Conservation (phyloP, 1,140 invertebrate species). For the Tribolium castaneum region DNA sequence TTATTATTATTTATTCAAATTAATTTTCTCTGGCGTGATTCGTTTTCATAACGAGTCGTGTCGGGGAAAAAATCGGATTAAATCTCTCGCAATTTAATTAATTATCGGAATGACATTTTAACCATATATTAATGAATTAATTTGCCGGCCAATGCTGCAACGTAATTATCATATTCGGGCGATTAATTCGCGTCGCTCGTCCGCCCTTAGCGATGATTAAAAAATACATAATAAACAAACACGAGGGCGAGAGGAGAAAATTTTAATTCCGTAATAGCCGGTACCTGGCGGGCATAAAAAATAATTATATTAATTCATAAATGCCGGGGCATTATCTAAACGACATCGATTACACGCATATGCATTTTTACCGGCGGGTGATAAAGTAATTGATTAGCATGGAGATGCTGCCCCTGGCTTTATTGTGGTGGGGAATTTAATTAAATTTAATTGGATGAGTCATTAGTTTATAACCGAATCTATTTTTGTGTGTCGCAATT, state of each 20-base stretch:
- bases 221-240: constrained; percentile 1
- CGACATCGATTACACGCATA: constrained; percentile 32
- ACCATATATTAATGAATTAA: constrained; percentile 32
- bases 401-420: constrained; percentile 21
- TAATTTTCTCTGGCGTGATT: constrained; percentile 28
- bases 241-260: background rate
- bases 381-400: constrained; percentile 32
- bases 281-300: constrained; percentile 33
- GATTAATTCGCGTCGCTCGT: background rate
- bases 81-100: constrained; percentile 27
- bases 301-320: constrained; percentile 34
- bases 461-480: constrained; percentile 34
- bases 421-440: constrained; percentile 22
- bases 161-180: constrained; percentile 20
- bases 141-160: constrained; percentile 19
- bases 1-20: constrained; percentile 34
- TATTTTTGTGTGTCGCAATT: constrained; percentile 34
- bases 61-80: constrained; percentile 11
- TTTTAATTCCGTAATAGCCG: constrained; percentile 34
- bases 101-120: constrained; percentile 32
- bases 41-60: background rate
- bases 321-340: constrained; percentile 25
- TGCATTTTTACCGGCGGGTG: constrained; percentile 31
- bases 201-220: constrained; percentile 10
- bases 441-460: constrained; percentile 36